phyloP scores from a whole-genome alignment of 2,113 vertebrate species.

The Corythoichthys intestinalis region DNA sequence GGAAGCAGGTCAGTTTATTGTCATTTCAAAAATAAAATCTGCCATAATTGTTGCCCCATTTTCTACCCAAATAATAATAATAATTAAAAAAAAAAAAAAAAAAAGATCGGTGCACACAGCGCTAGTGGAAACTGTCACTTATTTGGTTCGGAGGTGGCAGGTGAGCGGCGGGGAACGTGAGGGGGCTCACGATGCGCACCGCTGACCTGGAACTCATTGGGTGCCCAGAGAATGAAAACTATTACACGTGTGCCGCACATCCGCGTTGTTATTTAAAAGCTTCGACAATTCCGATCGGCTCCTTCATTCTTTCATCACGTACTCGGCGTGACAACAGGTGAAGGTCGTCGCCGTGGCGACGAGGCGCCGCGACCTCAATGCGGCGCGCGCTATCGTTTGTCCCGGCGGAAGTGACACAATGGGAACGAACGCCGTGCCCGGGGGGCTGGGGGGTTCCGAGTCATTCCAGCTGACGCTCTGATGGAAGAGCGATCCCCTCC shows the following conservation, averaged over 20 bases:
- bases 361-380: constrained; percentile 12
- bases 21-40: too few relatives aligned
- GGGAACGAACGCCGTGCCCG: neutral
- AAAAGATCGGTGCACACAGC: too few relatives aligned
- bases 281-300: neutral
- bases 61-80: too few relatives aligned
- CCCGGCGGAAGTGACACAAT: neutral
- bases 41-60: too few relatives aligned
- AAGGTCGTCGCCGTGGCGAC: constrained; percentile 2
- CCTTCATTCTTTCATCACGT: constrained; percentile 9
- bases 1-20: too few relatives aligned
- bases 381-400: neutral
- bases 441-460: neutral
- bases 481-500: constrained; percentile 19
- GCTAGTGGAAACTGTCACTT: too few relatives aligned
- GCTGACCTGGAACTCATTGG: constrained; percentile 11
- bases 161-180: neutral
- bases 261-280: constrained; percentile 7
- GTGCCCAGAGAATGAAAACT: constrained; percentile 2
- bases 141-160: neutral
- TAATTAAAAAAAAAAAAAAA: too few relatives aligned
- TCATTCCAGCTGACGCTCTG: neutral
- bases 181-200: neutral
- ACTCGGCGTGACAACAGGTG: neutral
- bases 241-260: neutral